phyloP scores from a whole-genome alignment of 1,140 invertebrate species.

The Chelonus insularis region DNA sequence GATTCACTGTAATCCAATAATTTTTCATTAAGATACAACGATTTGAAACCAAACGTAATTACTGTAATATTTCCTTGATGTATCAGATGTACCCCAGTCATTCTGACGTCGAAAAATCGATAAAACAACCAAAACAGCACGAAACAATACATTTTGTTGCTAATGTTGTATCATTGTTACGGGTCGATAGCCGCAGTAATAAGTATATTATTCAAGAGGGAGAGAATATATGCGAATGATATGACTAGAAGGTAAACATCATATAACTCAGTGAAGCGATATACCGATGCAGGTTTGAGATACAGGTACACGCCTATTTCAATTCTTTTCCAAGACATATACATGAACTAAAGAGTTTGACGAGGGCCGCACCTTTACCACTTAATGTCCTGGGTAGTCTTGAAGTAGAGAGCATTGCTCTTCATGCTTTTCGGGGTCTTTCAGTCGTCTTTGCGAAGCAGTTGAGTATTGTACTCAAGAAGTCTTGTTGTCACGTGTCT shows the following conservation, averaged over 20 bases:
- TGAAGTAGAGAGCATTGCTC: constrained; percentile 14
- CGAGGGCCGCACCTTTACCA: constrained; percentile 22
- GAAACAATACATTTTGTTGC: too few species aligned
- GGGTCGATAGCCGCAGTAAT: neutral
- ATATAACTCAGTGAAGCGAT: neutral
- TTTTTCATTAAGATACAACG: too few species aligned
- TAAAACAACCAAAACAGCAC: too few species aligned
- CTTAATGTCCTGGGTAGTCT: constrained; percentile 21
- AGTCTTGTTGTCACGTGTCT: neutral
- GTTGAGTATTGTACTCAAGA: neutral
- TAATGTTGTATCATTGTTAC: too few species aligned
- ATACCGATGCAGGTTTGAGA: constrained; percentile 1
- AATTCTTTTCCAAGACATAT: neutral
- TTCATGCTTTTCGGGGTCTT: constrained; percentile 22
- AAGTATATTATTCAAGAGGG: neutral
- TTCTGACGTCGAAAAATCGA: too few species aligned
- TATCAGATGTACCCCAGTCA: too few species aligned
- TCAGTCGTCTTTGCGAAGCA: constrained; percentile 12
- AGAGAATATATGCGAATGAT: neutral
- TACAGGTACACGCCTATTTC: constrained; percentile 24
- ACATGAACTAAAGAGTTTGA: neutral
- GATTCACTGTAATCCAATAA: too few species aligned
- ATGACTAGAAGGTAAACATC: neutral
- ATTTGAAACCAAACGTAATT: too few species aligned
- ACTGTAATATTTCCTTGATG: too few species aligned